Base-by-base conservation (phyloP, 2,797 vertebrate genomes). In the Cheracebus regulus region DNA sequence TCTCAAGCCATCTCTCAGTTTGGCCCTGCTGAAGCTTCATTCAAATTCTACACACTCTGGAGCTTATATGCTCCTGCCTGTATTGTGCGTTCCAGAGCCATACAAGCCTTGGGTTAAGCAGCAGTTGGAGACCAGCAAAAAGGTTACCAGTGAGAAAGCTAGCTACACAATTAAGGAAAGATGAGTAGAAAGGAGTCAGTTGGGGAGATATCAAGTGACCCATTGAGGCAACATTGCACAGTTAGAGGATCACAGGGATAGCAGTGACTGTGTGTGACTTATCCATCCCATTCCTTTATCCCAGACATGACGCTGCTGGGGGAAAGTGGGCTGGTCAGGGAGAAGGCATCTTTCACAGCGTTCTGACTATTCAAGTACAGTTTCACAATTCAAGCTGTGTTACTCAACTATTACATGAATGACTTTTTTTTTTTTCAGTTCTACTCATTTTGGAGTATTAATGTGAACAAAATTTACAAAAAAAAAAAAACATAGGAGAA, bases 21-120 rank as follows among this genome's bases (percentile, higher is more conserved):
- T 86, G 82, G 91, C 81, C 92, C 97, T 94, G 97, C 97, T 97
- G 98, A 96, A 95, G 83, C 97, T 97, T 97, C 73, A 97, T 95
- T 82, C 0, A 3, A 94, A 98, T 97, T 97, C 96, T 15, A 0
- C 72, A 20, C 84, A 91, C 91, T 7, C 22, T 95, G 95, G 93
- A 76, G 84, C 87, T 76, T 73, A 46, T 96, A 67, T 90, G 90
- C 90, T 72, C 70, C 55, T 58, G 93, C 81, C 55, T 83, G 73
- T 61, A 88, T 86, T 91, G 79, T 97, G 90, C 75, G 61, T 67
- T 52, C 92, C 96, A 95, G 67, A 93, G 84, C 55, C 84, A 52
- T 39, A 22, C 73, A 88, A 73, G 91, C 82, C 82, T 95, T 87
- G 86, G 94, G 89, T 73, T 88, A 80, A 96, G 90, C 57, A 93